These are phyloP conservation scores for Phalanger gymnotis DNA, from an alignment of 2,797 vertebrate genomes.

Conservation along the genomic window DNA sequence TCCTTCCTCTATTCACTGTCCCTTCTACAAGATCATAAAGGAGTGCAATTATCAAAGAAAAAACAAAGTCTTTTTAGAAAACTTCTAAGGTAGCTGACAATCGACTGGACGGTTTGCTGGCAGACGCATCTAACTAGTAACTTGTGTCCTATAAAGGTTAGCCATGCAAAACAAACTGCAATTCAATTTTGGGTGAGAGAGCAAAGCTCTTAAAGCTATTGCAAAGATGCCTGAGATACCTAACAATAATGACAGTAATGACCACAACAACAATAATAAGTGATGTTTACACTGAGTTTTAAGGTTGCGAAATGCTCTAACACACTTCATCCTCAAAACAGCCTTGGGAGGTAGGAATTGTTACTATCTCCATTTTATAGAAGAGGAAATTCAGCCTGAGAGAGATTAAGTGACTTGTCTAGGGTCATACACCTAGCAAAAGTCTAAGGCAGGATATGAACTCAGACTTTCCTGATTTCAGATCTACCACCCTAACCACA, in stretches of 20 bases:
- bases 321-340: background rate
- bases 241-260: background rate
- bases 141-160: constrained; percentile 20
- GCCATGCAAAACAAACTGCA: constrained; percentile 31
- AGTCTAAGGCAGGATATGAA: background rate
- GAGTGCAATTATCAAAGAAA: background rate
- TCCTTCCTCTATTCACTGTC: background rate
- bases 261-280: background rate
- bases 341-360: background rate
- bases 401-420: background rate
- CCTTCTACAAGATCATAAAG: background rate
- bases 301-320: background rate
- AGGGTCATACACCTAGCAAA: background rate
- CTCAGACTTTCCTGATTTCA: background rate
- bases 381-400: background rate
- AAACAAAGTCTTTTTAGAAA: background rate
- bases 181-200: constrained; percentile 38
- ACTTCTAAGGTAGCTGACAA: background rate
- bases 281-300: background rate
- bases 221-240: background rate
- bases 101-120: background rate
- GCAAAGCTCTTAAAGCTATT: background rate
- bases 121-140: background rate
- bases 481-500: background rate
- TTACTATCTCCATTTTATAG: background rate